Evolutionary conservation across 2,888 invertebrate species (phyloP).

Genomic region (Orchesella flavescens): DNA sequence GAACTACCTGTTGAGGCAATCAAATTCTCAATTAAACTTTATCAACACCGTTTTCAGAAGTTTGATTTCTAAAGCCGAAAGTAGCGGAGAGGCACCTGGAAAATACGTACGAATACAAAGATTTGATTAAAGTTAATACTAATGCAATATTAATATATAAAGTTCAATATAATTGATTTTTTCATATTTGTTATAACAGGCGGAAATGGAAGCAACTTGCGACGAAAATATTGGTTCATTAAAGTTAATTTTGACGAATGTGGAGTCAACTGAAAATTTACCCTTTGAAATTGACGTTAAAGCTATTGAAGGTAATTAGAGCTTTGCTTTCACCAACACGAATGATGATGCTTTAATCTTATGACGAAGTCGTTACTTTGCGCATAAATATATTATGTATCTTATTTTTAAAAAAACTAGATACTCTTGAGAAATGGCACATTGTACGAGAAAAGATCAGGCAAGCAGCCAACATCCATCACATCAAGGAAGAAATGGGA

Average conservation of each 20-base stretch:
- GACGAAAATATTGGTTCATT: conserved; percentile 70
- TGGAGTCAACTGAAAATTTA: conserved; percentile 65
- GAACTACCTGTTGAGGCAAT: conserved; percentile 69
- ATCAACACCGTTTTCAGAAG: conserved; percentile 68
- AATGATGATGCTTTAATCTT: not conserved
- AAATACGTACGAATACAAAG: conserved; percentile 69
- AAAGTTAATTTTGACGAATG: conserved; percentile 67
- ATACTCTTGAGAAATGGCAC: conserved; percentile 69
- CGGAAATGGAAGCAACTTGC: conserved; percentile 72
- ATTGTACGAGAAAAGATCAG: conserved; percentile 68
- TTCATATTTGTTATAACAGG: conserved; percentile 46
- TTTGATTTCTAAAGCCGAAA: conserved; percentile 59
- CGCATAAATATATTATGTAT: not conserved
- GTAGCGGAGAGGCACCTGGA: conserved; percentile 61
- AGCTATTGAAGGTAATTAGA: conserved; percentile 66
- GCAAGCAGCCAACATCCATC: conserved; percentile 69
- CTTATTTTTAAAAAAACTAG: conserved; percentile 37
- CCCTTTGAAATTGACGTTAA: conserved; percentile 69
- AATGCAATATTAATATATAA: not conserved
- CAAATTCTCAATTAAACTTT: conserved; percentile 69
- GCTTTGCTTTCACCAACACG: not conserved
- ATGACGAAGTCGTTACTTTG: too few relatives aligned
- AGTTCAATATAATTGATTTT: not conserved
- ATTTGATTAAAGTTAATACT: not conserved
- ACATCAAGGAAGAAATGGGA: conserved; percentile 70